These are phyloP conservation scores for Bombylius major DNA, from an alignment of 2,888 invertebrate genomes.

Conservation along the genomic window DNA sequence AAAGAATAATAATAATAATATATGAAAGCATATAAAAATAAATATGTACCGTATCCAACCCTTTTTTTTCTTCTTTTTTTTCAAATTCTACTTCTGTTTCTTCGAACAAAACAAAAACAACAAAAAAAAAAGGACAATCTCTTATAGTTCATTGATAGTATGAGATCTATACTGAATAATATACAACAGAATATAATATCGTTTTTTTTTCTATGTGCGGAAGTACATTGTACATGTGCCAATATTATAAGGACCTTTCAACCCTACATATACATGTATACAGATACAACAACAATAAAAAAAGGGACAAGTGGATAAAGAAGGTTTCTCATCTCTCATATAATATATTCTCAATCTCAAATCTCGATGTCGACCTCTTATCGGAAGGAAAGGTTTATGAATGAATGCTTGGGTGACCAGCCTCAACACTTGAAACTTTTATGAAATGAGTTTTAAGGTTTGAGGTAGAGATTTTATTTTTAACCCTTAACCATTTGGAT, in stretches of 20 bases:
- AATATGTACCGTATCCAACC: too few species aligned
- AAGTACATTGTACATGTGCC: background rate
- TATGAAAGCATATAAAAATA: too few species aligned
- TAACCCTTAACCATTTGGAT: too few species aligned
- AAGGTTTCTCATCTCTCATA: background rate
- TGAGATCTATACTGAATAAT: background rate
- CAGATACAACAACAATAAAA: too few species aligned
- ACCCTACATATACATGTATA: background rate
- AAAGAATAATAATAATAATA: too few species aligned
- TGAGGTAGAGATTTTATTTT: too few species aligned
- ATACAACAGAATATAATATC: background rate
- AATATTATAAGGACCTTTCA: conserved; percentile 7
- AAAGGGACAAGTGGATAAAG: conserved; percentile 10
- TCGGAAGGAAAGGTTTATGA: conserved; percentile 11
- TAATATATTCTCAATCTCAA: too few species aligned
- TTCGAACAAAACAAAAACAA: too few species aligned
- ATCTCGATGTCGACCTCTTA: background rate
- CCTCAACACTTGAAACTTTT: conserved; percentile 9
- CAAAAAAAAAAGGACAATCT: background rate
- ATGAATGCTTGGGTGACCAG: conserved; percentile 12
- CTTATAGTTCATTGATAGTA: background rate
- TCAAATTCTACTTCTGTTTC: too few species aligned
- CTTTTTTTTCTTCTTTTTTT: too few species aligned
- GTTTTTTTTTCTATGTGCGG: too few species aligned
- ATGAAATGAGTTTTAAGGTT: background rate